Base-by-base conservation (phyloP, 1,140 invertebrate species). In the Diprion similis region DNA sequence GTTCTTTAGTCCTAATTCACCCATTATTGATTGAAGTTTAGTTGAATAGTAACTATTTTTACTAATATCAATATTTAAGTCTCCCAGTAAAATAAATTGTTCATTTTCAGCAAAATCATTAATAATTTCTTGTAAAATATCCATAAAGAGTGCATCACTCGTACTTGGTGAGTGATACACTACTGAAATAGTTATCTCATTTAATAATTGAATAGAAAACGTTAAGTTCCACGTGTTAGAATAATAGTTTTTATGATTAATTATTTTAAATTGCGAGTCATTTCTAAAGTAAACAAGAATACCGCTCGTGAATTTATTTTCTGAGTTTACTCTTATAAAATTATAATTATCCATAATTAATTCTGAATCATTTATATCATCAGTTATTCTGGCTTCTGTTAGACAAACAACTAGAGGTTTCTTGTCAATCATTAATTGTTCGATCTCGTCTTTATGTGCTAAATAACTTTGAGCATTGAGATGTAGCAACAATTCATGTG, bases 391-490 rank as follows among this genome's bases (percentile, higher is more conserved):
- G 10, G 74, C 47, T 72, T 75, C 71, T 59, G 71, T 75, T 69
- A 75, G 1, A 9, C 71, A 75, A 46, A 72, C 18, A 45, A 75
- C 69, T n/a, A 68, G 24, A 18, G 67, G 65, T 75, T 46, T 75
- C 51, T 72, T 64, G 66, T 75, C 69, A n/a, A 70, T 71, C 37
- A 70, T 8, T 64, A 75, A 18, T 9, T 46, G 8, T 69, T 75
- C 70, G 45, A 75, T 65, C 65, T 75, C 74, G 59, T 72, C 71
- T 46, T 68, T 68, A 75, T 75, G 68, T 37, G 17, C 18, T 75
- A 72, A 13, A 17, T 68, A 75, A 59, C 74, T 68, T 66, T 75
- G 74, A 46, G 70, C 48, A 75, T 72, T 75, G 11, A 75, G n/a
- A 72, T 65, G 66, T 73, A 73, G 68, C 9, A 73, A 17, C 15